Evolutionary conservation across 2,113 vertebrate genomes (phyloP), one percentile per base, ranked within the genome.

Genomic region (Caracal caracal): DNA sequence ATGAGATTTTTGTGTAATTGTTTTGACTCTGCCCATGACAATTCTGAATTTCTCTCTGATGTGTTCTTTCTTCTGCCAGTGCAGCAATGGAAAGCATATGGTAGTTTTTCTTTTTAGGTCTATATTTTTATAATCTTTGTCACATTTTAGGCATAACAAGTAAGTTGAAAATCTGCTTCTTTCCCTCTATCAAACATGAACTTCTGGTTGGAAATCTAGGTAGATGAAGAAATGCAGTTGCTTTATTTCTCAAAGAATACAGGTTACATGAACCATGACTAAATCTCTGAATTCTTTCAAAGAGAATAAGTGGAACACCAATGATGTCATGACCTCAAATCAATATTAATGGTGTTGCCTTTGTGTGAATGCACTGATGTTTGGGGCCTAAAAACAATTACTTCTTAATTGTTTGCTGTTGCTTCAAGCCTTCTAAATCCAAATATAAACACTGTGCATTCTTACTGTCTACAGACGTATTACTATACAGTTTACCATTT

Each of bases 61-160:
- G n/a, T 49, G 35, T 47, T 88, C 71, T 79, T 91, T 91, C 70
- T 71, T 80, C 70, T 88, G 28, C 16, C 78, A 96, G 26, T 61
- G 47, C 0, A 79, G 82, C 19, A 91, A 53, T 24, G 49, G 24
- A 70, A 93, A 94, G 28, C 70, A 87, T 94, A 85, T 66, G 73
- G 68, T 71, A 75, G 20, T 80, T 97, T 80, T 90, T 63, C 70
- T 68, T 66, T 81, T 93, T 85, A 83, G 37, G 43, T 88, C 10
- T 93, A 37, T 79, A 90, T 93, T 90, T 92, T 80, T 24, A 90
- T 43, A 24, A 68, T 76, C 65, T 95, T 78, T 95, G 30, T 89
- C 28, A 80, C 20, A 96, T 51, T 93, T 89, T 43, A 95, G 16
- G 4, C 20, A 65, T 80, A 86, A 65, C 6, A 85, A 88, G 7